Evolutionary conservation across 2,113 vertebrate species (phyloP).

Genomic region (Thryonomys swinderianus): DNA sequence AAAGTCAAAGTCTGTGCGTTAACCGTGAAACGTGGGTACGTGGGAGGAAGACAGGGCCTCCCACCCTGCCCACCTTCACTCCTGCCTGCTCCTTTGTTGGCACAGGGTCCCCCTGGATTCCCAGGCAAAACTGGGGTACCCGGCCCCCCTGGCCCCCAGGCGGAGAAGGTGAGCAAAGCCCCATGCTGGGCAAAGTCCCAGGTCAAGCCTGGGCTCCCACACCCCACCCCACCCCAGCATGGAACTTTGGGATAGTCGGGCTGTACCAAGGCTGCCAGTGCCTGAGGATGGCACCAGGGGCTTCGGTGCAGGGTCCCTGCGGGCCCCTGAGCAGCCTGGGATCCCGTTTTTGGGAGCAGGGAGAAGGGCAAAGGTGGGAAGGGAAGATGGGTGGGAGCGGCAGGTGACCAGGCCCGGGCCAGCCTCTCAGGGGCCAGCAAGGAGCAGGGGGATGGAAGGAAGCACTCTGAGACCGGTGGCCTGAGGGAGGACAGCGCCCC

Average conservation of each 20-base stretch:
- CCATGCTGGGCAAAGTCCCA: background rate
- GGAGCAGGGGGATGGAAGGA: background rate
- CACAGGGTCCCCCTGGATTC: conserved; percentile 92
- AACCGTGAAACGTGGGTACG: too few relatives aligned
- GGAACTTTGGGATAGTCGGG: background rate
- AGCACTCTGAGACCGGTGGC: too few relatives aligned
- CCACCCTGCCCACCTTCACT: background rate
- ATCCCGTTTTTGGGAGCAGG: too few relatives aligned
- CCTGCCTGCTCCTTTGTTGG: conserved; percentile 23
- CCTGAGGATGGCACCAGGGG: background rate
- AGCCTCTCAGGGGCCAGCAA: background rate
- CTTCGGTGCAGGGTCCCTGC: background rate
- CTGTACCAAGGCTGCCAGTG: background rate
- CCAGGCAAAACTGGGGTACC: conserved; percentile 92
- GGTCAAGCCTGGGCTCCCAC: background rate
- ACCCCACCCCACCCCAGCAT: background rate
- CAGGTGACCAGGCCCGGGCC: background rate
- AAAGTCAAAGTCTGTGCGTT: background rate
- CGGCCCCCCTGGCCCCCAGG: conserved; percentile 89
- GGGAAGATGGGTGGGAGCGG: background rate
- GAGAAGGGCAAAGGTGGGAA: background rate
- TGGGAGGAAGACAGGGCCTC: background rate
- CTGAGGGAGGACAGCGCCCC: background rate
- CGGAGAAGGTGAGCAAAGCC: conserved; percentile 90
- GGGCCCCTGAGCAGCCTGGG: background rate